Conservation (phyloP, 2,797 vertebrate species). For the Capromys pilorides region DNA sequence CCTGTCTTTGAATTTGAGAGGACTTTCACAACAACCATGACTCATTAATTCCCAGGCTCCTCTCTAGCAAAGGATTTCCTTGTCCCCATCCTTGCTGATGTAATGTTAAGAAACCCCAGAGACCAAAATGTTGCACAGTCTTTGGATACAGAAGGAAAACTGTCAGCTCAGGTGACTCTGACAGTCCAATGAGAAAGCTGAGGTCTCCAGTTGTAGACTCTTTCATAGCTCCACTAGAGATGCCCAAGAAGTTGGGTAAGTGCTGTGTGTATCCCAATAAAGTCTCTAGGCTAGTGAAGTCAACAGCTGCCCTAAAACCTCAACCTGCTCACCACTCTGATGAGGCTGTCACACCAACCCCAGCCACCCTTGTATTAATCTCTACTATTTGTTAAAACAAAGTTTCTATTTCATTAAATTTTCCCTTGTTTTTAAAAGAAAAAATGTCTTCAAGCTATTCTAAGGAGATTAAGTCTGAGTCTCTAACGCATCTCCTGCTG, state of each 20-base stretch:
- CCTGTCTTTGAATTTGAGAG: not conserved
- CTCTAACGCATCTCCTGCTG: not conserved
- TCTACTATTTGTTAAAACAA: not conserved
- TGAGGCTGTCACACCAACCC: not conserved
- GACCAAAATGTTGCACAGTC: not conserved
- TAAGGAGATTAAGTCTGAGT: not conserved
- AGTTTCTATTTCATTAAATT: not conserved
- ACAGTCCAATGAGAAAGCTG: not conserved
- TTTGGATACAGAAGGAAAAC: not conserved
- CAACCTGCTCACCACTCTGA: not conserved
- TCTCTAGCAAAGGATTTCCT: not conserved
- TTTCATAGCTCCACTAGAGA: not conserved
- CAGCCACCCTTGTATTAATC: not conserved
- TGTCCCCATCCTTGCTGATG: not conserved
- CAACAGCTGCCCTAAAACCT: not conserved
- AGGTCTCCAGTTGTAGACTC: not conserved
- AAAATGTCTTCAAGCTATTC: not conserved
- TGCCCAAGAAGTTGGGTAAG: not conserved
- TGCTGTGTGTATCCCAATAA: not conserved
- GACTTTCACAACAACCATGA: not conserved
- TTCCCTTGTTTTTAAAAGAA: too few relatives aligned
- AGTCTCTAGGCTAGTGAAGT: not conserved
- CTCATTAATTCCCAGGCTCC: too few relatives aligned
- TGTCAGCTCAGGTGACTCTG: not conserved
- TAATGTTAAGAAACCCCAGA: not conserved